Conservation (phyloP, 2,888 invertebrate genomes). For the Lacanobia oleracea region DNA sequence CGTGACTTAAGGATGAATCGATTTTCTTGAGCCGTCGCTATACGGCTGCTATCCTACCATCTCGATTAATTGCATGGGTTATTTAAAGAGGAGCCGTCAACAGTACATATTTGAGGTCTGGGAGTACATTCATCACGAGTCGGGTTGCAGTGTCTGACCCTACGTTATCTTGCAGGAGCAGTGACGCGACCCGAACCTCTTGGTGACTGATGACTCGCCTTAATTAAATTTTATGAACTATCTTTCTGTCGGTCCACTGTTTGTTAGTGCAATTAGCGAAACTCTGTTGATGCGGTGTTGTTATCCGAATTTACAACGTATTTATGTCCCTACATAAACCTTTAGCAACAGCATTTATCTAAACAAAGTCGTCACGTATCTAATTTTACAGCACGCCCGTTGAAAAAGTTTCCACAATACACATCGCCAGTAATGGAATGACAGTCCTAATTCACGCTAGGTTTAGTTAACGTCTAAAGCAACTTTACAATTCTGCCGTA, state of each 20-base stretch:
- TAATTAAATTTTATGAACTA: conserved; percentile 88
- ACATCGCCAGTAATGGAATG: conserved; percentile 71
- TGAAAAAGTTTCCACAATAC: conserved; percentile 66
- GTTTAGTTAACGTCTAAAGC: conserved; percentile 71
- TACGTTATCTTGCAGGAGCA: conserved; percentile 87
- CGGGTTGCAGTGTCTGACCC: conserved; percentile 88
- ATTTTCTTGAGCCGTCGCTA: conserved; percentile 78
- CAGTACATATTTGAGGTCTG: conserved; percentile 88
- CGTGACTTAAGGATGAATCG: conserved; percentile 79
- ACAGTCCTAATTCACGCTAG: conserved; percentile 70
- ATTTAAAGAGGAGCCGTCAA: conserved; percentile 85
- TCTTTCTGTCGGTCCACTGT: conserved; percentile 68
- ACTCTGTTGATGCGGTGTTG: conserved; percentile 18
- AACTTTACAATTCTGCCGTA: conserved; percentile 80
- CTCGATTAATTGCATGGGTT: conserved; percentile 84
- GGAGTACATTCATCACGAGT: conserved; percentile 87
- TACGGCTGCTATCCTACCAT: conserved; percentile 68
- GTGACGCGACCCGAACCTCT: conserved; percentile 82
- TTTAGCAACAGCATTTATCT: background rate
- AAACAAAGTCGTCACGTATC: conserved; percentile 11
- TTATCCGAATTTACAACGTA: background rate
- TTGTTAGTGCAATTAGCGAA: conserved; percentile 50
- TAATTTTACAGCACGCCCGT: conserved; percentile 34
- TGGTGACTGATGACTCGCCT: conserved; percentile 89
- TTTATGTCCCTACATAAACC: background rate